A percentile compares a stretch with the other conserved stretches of the same genome.
These are phyloP conservation scores for Potamarius usumacintae DNA, from an alignment of 2,113 vertebrate genomes.

Conservation along the genomic window DNA sequence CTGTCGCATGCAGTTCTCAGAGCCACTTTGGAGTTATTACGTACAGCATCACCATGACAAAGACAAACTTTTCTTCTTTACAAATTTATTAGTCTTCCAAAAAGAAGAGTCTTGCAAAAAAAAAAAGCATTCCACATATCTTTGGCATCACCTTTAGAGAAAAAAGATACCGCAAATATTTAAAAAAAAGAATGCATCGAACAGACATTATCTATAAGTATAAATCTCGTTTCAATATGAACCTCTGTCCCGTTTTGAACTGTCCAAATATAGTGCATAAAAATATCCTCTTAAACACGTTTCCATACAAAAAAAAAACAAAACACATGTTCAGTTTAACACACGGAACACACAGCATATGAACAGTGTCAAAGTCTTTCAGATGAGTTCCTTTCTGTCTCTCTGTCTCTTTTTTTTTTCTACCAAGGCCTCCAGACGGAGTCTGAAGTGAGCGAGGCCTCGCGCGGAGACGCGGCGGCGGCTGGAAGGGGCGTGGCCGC, in stretches of 20 bases:
- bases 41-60: background rate
- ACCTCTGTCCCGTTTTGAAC: conserved; percentile 83
- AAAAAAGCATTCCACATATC: conserved; percentile 83
- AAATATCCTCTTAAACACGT: conserved; percentile 73
- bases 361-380: conserved; percentile 67
- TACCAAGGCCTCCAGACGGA: conserved; percentile 98
- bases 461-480: conserved; percentile 76
- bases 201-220: conserved; percentile 81
- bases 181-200: conserved; percentile 82
- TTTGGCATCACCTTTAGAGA: conserved; percentile 87
- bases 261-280: conserved; percentile 93
- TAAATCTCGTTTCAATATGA: conserved; percentile 97
- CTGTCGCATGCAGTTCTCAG: background rate
- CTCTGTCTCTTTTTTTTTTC: conserved; percentile 51
- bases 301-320: conserved; percentile 76
- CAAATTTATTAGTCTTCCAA: conserved; percentile 90
- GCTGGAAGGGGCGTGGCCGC: conserved; percentile 73
- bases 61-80: conserved; percentile 63
- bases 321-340: conserved; percentile 61
- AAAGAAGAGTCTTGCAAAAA: conserved; percentile 81
- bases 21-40: too few relatives aligned
- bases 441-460: conserved; percentile 83
- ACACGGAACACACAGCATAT: conserved; percentile 53
- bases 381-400: conserved; percentile 57
- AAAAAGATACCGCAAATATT: conserved; percentile 72